phyloP scores from a whole-genome alignment of 2,888 invertebrate species.

The Saturnia pavonia region DNA sequence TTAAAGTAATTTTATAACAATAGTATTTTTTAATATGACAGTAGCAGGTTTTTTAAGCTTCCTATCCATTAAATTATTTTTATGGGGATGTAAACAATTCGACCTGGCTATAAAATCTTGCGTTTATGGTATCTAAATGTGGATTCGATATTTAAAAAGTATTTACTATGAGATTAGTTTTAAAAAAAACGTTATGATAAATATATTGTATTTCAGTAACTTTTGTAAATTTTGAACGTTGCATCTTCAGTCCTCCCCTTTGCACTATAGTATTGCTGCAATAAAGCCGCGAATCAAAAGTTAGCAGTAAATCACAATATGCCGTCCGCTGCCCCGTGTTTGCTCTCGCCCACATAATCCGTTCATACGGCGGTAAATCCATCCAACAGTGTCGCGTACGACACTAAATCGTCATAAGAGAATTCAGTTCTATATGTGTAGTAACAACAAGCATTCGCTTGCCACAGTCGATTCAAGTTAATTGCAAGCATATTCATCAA shows the following conservation, averaged over 20 bases:
- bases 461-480: conserved; percentile 8
- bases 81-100: not conserved
- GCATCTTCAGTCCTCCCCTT: conserved; percentile 50
- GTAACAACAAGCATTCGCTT: conserved; percentile 44
- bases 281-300: conserved; percentile 80
- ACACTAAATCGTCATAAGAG: conserved; percentile 81
- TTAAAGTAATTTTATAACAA: not conserved
- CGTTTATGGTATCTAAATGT: not conserved
- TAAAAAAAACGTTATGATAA: not conserved
- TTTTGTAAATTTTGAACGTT: conserved; percentile 13
- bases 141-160: too few species aligned
- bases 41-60: not conserved
- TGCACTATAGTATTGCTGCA: conserved; percentile 55
- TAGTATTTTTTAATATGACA: not conserved
- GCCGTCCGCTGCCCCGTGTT: conserved; percentile 79
- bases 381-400: conserved; percentile 74
- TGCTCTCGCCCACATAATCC: conserved; percentile 82
- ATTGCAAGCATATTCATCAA: not conserved
- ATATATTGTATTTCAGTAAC: not conserved
- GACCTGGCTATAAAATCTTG: not conserved
- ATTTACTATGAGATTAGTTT: not conserved
- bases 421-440: conserved; percentile 65
- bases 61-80: not conserved
- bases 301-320: conserved; percentile 76
- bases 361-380: conserved; percentile 80